Conservation (phyloP, 2,888 invertebrate species). For the Chloroclystis v-ata region DNA sequence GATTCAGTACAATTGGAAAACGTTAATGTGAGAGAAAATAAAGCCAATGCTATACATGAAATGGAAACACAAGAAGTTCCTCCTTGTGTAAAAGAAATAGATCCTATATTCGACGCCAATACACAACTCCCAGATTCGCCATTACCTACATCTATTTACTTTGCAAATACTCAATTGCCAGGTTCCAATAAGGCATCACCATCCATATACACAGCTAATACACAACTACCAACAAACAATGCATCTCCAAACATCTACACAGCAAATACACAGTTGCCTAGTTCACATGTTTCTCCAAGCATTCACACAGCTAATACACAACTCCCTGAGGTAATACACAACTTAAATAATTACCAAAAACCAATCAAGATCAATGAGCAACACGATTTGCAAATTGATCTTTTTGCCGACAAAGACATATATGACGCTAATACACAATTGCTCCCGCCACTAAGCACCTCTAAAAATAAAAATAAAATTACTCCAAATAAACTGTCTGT, state of each 20-base stretch:
- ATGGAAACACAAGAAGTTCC: constrained; percentile 49
- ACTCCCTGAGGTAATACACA: constrained; percentile 4
- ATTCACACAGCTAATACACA: constrained; percentile 27
- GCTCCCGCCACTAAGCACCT: constrained; percentile 13
- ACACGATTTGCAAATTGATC: constrained; percentile 47
- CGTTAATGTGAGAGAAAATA: constrained; percentile 26
- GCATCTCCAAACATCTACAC: constrained; percentile 13
- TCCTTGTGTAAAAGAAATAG: constrained; percentile 28
- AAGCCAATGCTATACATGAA: constrained; percentile 33
- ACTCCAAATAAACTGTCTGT: constrained; percentile 13
- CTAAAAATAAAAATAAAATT: constrained; percentile 5
- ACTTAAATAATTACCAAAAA: constrained; percentile 37
- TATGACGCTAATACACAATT: constrained; percentile 43
- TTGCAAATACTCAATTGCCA: constrained; percentile 19
- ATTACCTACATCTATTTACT: constrained; percentile 12
- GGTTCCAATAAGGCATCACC: constrained; percentile 2
- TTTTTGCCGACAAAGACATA: constrained; percentile 45
- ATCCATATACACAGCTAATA: constrained; percentile 20
- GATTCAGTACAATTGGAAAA: constrained; percentile 35
- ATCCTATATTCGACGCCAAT: constrained; percentile 47
- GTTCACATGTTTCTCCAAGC: constrained; percentile 29
- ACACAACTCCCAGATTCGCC: constrained; percentile 35
- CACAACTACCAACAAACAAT: constrained; percentile 19
- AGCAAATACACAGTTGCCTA: constrained; percentile 24
- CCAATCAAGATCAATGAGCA: constrained; percentile 47